Base-by-base conservation (phyloP, 2,797 vertebrate species). In the Chromobotia macracanthus region DNA sequence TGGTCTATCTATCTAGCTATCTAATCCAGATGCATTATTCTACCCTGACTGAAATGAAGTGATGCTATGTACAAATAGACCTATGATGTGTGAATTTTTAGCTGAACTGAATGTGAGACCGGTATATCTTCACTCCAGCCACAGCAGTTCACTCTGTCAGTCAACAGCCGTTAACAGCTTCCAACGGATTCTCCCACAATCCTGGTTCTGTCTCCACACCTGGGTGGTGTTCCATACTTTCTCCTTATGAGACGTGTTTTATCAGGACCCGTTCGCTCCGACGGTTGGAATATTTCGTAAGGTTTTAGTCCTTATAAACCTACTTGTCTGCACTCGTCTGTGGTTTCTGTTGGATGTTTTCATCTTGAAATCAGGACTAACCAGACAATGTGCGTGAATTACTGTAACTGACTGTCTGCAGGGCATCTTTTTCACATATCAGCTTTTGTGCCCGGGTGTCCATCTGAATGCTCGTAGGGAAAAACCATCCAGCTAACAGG, bases 331-430 rank as follows among this genome's bases (percentile, higher is more conserved):
- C 23, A 44, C 84, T 81, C 55, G 84, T 77, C 31, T 19, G 12
- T 4, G 23, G 55, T 69, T 64, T 13, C 72, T 73, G 63, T 85
- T 73, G 56, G 21, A 31, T 60, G 55, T 63, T 60, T 60, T 64
- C 31, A 9, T 77, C 23, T 74, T 12, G 11, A 72, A 68, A 83
- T 74, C 84, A 81, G 75, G 81, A 81, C 44, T 48, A 77, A 85
- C 81, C 75, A 75, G 81, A 79, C 13, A 38, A 35, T 50, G 63
- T 41, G 18, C 8, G n/a, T 61, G 35, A 75, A 72, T 65, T 65
- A 81, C 60, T 81, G 38, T 81, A 83, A 85, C 79, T 70, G 80
- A 81, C 72, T 71, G 70, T 35, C 79, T 46, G 63, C 19, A 75
- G 55, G 63, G 73, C 80, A 79, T 31, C 21, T 70, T 18, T 53